A percentile compares a stretch with the other conserved stretches of the same genome.
These are phyloP conservation scores for Cyprinodon diabolis DNA, from an alignment of 2,797 vertebrate genomes.

Conservation along the genomic window DNA sequence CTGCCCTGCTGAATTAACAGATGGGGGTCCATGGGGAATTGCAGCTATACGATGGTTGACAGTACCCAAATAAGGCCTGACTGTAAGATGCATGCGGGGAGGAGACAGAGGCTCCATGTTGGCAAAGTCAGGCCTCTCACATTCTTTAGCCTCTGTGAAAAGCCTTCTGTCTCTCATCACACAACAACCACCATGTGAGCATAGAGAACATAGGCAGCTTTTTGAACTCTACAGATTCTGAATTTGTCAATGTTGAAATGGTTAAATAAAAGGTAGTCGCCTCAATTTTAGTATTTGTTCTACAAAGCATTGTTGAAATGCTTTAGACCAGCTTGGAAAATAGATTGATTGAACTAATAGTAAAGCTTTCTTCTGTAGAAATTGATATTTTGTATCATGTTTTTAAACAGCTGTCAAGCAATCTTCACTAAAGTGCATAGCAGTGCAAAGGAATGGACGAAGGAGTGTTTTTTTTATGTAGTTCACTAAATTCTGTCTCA, in stretches of 20 bases:
- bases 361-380: neutral
- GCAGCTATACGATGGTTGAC: slow-evolving; percentile 42
- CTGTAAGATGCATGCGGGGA: slow-evolving; percentile 58
- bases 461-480: slow-evolving; percentile 28
- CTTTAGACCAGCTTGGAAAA: slow-evolving; percentile 13
- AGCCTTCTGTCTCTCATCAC: slow-evolving; percentile 68
- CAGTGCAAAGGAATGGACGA: slow-evolving; percentile 14
- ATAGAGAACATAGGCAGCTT: slow-evolving; percentile 22
- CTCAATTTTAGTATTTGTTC: neutral
- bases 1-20: slow-evolving; percentile 61
- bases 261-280: slow-evolving; percentile 12
- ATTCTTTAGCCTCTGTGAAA: slow-evolving; percentile 69
- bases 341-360: slow-evolving; percentile 15
- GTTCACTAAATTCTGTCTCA: slow-evolving; percentile 55
- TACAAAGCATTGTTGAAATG: neutral
- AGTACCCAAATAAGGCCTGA: slow-evolving; percentile 81
- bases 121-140: slow-evolving; percentile 64
- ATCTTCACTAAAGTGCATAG: slow-evolving; percentile 7
- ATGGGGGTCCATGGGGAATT: slow-evolving; percentile 47
- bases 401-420: neutral
- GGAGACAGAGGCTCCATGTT: slow-evolving; percentile 65
- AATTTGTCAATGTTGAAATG: slow-evolving; percentile 12
- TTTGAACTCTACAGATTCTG: slow-evolving; percentile 17
- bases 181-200: slow-evolving; percentile 33
- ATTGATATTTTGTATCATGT: slow-evolving; percentile 17